These are phyloP conservation scores for Pegoplata infirma DNA, from an alignment of 2,888 invertebrate species.

Conservation along the genomic window DNA sequence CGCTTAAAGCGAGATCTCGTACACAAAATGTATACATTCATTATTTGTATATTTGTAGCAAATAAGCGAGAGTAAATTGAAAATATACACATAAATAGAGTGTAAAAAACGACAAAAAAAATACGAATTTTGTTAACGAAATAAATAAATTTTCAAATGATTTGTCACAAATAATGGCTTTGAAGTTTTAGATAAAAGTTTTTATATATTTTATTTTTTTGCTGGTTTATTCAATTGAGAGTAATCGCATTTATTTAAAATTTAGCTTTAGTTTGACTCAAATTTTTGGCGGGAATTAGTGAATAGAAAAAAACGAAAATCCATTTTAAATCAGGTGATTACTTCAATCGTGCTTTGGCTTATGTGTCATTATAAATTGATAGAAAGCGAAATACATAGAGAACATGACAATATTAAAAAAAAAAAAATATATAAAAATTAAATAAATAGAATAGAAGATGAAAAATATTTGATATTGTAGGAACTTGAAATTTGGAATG, in stretches of 20 bases:
- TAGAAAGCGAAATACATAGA: too few relatives aligned
- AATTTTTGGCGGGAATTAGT: background rate
- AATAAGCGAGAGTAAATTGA: constrained; percentile 14
- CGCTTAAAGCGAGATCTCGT: background rate
- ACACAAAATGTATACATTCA: constrained; percentile 19
- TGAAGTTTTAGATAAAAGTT: constrained; percentile 13
- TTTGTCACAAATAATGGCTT: constrained; percentile 26
- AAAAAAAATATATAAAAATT: too few relatives aligned
- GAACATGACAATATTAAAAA: too few relatives aligned
- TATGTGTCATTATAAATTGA: too few relatives aligned
- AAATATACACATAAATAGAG: background rate
- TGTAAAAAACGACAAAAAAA: background rate
- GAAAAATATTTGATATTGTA: too few relatives aligned
- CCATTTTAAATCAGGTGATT: background rate
- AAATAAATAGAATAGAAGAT: too few relatives aligned
- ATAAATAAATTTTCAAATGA: constrained; percentile 21
- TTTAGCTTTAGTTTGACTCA: background rate
- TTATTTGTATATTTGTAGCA: background rate
- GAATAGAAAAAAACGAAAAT: too few relatives aligned
- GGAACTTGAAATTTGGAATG: too few relatives aligned
- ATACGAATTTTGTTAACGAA: background rate
- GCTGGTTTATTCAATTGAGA: background rate
- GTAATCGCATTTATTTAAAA: background rate
- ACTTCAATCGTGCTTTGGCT: background rate
- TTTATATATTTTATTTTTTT: too few relatives aligned